phyloP scores from a whole-genome alignment of 2,113 vertebrate species.

The Tetraodon nigroviridis region DNA sequence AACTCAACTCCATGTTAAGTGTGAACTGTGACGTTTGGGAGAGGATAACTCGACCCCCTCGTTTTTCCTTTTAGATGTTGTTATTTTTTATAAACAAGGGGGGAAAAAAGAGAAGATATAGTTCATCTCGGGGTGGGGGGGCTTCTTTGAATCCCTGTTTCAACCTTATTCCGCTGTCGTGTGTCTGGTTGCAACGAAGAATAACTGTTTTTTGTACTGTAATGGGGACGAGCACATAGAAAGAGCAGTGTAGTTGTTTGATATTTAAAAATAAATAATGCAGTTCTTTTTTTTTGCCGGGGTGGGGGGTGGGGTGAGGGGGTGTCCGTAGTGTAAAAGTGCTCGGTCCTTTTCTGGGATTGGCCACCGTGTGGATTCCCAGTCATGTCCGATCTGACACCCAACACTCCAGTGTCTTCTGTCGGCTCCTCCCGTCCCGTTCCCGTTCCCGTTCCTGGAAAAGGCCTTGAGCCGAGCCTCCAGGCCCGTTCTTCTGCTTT shows the following conservation, averaged over 20 bases:
- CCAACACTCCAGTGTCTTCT: conserved; percentile 33
- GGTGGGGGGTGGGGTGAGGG: no score
- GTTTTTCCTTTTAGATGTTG: conserved; percentile 67
- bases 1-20: conserved; percentile 70
- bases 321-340: conserved; percentile 17
- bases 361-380: conserved; percentile 25
- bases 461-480: no score
- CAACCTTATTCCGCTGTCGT: conserved; percentile 68
- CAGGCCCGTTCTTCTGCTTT: conserved; percentile 50
- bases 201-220: conserved; percentile 57
- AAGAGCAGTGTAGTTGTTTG: conserved; percentile 46
- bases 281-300: conserved; percentile 21
- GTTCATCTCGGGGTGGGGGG: conserved; percentile 45
- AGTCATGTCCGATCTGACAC: conserved; percentile 19
- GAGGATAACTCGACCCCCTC: conserved; percentile 56
- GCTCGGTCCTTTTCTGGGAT: conserved; percentile 29
- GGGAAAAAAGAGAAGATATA: conserved; percentile 43
- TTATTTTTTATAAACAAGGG: conserved; percentile 46
- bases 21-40: conserved; percentile 74
- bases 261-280: conserved; percentile 37
- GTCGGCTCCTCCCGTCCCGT: not conserved
- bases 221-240: conserved; percentile 32
- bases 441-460: no score
- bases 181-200: conserved; percentile 61
- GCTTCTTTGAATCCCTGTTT: conserved; percentile 49